Percentiles rank a stretch among this genome's conserved stretches.
These are phyloP conservation scores for Clarias platycephalus DNA, from an alignment of 2,797 vertebrate species.

Conservation along the genomic window DNA sequence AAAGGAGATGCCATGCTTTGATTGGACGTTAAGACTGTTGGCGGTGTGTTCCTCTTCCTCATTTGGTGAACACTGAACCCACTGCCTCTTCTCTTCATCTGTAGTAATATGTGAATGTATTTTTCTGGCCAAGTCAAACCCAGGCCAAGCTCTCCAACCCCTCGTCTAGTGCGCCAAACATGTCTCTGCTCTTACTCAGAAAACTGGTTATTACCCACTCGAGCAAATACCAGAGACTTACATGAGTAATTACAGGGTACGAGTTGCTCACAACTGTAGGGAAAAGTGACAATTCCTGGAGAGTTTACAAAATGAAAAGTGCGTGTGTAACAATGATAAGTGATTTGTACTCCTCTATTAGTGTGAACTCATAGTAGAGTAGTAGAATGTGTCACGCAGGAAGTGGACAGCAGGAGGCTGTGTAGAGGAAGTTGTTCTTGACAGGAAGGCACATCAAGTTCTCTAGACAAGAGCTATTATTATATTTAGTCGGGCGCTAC, in stretches of 20 bases:
- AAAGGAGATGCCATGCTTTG: slow-evolving; percentile 1
- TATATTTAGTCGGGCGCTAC: neutral
- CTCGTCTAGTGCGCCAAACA: slow-evolving; percentile 17
- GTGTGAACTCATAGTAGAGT: neutral
- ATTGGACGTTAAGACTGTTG: neutral
- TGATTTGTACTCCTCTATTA: neutral
- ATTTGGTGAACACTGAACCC: slow-evolving; percentile 16
- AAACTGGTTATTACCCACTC: slow-evolving; percentile 2
- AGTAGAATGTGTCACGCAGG: slow-evolving; percentile 3
- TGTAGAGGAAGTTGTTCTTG: neutral
- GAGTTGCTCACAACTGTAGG: slow-evolving; percentile 2
- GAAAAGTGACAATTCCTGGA: slow-evolving; percentile 16
- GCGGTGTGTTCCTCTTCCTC: neutral
- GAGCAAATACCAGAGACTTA: slow-evolving; percentile 6
- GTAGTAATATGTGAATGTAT: slow-evolving; percentile 20
- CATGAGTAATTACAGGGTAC: slow-evolving; percentile 20
- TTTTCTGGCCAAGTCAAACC: slow-evolving; percentile 18
- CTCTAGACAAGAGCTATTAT: neutral
- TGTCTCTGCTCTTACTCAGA: slow-evolving; percentile 21
- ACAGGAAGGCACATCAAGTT: neutral
- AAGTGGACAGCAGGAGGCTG: slow-evolving; percentile 12
- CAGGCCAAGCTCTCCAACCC: slow-evolving; percentile 3
- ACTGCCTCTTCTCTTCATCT: slow-evolving; percentile 24
- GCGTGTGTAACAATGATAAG: neutral
- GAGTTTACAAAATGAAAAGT: neutral